These are phyloP conservation scores for Thaleichthys pacificus DNA, from an alignment of 2,797 vertebrate species.

Conservation along the genomic window DNA sequence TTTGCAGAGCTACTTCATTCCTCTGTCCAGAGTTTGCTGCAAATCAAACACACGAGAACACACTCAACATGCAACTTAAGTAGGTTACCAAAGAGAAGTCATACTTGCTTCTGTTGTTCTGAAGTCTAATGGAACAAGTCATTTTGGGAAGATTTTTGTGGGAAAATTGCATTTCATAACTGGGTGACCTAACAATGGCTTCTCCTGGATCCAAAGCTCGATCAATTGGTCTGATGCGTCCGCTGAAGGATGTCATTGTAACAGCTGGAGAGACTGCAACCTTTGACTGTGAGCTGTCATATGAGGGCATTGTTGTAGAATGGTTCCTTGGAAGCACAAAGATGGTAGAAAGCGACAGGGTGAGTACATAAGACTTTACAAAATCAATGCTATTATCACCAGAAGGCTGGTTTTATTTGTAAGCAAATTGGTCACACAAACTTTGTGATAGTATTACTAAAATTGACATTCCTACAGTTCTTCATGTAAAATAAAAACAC, in stretches of 20 bases:
- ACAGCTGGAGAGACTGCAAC: slow-evolving; percentile 94
- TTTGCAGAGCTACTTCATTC: slow-evolving; percentile 71
- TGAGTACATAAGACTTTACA: slow-evolving; percentile 58
- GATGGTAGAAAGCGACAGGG: slow-evolving; percentile 90
- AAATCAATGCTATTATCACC: background rate
- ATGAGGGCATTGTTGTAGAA: slow-evolving; percentile 90
- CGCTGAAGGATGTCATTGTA: slow-evolving; percentile 92
- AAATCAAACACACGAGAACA: slow-evolving; percentile 73
- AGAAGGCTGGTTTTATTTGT: slow-evolving; percentile 1
- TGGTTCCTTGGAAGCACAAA: slow-evolving; percentile 90
- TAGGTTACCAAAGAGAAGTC: slow-evolving; percentile 51
- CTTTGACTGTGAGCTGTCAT: slow-evolving; percentile 96
- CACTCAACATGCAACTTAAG: slow-evolving; percentile 64
- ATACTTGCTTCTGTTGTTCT: slow-evolving; percentile 50
- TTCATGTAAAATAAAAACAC: background rate
- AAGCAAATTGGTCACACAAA: background rate
- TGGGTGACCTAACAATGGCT: slow-evolving; percentile 66
- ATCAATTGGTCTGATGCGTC: slow-evolving; percentile 82
- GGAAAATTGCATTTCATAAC: slow-evolving; percentile 51
- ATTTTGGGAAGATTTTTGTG: slow-evolving; percentile 3
- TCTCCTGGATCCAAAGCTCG: slow-evolving; percentile 83
- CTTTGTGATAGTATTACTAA: background rate
- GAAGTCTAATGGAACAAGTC: slow-evolving; percentile 50
- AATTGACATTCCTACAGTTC: background rate
- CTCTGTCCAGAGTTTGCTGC: slow-evolving; percentile 61